Evolutionary conservation across 2,797 vertebrate species (phyloP).

Genomic region (Ceryle rudis): DNA sequence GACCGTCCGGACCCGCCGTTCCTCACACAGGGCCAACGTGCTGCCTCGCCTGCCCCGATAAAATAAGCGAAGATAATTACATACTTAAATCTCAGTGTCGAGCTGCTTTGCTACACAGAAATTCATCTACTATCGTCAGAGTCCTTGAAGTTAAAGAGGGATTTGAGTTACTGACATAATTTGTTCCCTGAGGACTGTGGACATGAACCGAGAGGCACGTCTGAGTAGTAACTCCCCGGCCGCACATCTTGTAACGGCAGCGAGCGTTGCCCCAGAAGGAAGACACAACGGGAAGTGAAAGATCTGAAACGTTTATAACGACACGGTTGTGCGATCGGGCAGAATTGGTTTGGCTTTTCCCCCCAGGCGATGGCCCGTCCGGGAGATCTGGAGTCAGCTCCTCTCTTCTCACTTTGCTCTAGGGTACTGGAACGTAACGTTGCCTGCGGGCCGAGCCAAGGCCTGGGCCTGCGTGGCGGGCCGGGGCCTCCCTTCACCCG

Average conservation of each 20-base stretch:
- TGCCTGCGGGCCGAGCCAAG: neutral
- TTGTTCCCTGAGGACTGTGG: slow-evolving; percentile 20
- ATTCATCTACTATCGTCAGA: neutral
- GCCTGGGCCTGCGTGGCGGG: too few relatives aligned
- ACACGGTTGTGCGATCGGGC: neutral
- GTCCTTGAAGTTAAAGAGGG: slow-evolving; percentile 40
- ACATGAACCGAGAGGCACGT: neutral
- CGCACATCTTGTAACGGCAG: neutral
- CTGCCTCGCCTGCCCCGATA: neutral
- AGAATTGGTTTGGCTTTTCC: neutral
- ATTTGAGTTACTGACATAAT: slow-evolving; percentile 32
- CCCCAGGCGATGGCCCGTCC: neutral
- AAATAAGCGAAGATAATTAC: neutral
- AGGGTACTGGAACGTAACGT: fast-evolving
- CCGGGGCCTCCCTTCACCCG: too few relatives aligned
- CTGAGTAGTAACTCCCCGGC: neutral
- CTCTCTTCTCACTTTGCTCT: neutral
- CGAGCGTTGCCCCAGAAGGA: neutral
- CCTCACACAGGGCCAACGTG: neutral
- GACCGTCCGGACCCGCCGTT: neutral
- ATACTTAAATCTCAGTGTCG: slow-evolving; percentile 9
- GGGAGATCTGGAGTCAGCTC: too few relatives aligned
- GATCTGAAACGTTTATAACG: neutral
- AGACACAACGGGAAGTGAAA: neutral
- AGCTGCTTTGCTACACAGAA: neutral